phyloP scores from a whole-genome alignment of 2,888 invertebrate genomes.

The Scaptomyza reducta region DNA sequence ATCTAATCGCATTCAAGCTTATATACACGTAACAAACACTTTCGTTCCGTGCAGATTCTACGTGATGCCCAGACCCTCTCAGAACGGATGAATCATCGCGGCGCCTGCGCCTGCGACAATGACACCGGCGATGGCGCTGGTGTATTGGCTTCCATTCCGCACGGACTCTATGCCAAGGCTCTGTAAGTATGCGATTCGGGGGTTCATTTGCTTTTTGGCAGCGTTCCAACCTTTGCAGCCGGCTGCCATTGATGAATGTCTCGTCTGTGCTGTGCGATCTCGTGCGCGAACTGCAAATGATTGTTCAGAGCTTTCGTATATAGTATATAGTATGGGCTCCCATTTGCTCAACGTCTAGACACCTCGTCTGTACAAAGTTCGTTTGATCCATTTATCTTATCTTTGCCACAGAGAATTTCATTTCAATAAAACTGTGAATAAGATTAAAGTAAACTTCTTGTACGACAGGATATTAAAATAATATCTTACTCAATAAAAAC shows the following conservation, averaged over 20 bases:
- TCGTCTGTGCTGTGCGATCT: constrained; percentile 50
- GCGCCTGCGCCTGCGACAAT: constrained; percentile 99
- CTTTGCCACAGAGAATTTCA: neutral
- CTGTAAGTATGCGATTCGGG: constrained; percentile 87
- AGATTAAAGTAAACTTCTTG: neutral
- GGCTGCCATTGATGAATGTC: constrained; percentile 61
- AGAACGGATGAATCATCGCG: constrained; percentile 99
- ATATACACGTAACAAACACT: neutral
- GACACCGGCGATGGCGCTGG: constrained; percentile 99
- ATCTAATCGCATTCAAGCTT: too few relatives aligned
- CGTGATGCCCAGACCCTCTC: constrained; percentile 97
- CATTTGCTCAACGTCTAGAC: constrained; percentile 2
- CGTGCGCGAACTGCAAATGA: constrained; percentile 66
- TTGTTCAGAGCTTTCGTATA: constrained; percentile 40
- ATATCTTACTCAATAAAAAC: too few relatives aligned
- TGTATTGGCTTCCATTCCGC: constrained; percentile 97
- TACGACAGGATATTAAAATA: neutral
- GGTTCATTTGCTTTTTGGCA: constrained; percentile 43
- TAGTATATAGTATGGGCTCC: constrained; percentile 24
- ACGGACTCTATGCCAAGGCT: constrained; percentile 94
- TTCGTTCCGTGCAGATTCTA: constrained; percentile 89
- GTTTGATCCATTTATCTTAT: constrained; percentile 26
- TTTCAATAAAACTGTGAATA: neutral
- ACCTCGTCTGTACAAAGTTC: neutral
- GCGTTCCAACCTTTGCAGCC: constrained; percentile 36